These are phyloP conservation scores for Cirrhinus molitorella DNA, from an alignment of 2,797 vertebrate genomes.

Conservation along the genomic window DNA sequence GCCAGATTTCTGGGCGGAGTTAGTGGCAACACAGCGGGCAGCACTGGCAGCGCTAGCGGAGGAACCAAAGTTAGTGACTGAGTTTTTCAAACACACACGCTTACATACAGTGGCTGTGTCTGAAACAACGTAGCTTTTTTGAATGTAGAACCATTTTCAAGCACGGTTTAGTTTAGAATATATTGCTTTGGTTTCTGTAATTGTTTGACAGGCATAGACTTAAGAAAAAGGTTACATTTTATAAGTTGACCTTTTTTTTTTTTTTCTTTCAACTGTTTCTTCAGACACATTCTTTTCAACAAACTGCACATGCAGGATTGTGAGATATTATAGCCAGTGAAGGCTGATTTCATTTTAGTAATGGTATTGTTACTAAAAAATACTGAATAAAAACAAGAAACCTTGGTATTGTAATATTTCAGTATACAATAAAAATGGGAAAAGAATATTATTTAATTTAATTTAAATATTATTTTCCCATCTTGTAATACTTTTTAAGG, in stretches of 20 bases:
- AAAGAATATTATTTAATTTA: too few relatives aligned
- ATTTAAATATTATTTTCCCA: too few relatives aligned
- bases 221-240: background rate
- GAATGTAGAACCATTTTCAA: background rate
- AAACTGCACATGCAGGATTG: background rate
- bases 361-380: background rate
- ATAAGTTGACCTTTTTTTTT: background rate
- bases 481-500: too few relatives aligned
- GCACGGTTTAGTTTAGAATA: background rate
- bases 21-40: slow-evolving; percentile 93
- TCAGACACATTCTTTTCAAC: background rate
- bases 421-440: background rate
- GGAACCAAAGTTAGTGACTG: slow-evolving; percentile 91
- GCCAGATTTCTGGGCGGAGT: slow-evolving; percentile 96
- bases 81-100: background rate
- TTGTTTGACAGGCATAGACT: background rate
- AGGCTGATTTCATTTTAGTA: background rate
- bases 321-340: background rate
- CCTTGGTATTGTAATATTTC: background rate
- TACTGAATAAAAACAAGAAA: background rate
- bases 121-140: background rate
- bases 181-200: background rate
- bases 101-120: background rate
- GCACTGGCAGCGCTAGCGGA: slow-evolving; percentile 95
- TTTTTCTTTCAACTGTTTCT: background rate